These are phyloP conservation scores for Drosophila melanica DNA, from an alignment of 1,140 invertebrate species.

Conservation along the genomic window DNA sequence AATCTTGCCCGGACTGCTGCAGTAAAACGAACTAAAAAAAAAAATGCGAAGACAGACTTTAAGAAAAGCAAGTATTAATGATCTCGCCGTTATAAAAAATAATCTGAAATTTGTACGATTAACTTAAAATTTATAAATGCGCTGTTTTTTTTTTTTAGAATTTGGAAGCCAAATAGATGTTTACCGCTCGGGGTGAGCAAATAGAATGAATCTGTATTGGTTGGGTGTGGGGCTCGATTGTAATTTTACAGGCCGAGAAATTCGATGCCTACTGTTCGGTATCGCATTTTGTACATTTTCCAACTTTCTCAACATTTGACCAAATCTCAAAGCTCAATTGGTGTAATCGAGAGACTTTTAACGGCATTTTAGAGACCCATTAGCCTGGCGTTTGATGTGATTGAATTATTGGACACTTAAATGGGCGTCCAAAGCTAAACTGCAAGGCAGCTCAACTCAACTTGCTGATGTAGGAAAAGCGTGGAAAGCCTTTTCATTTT, in stretches of 20 bases:
- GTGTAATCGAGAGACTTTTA: slow-evolving; percentile 80
- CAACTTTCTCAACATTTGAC: slow-evolving; percentile 39
- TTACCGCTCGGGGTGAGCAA: slow-evolving; percentile 16
- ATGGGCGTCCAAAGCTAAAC: slow-evolving; percentile 62
- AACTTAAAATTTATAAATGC: background rate
- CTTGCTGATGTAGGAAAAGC: slow-evolving; percentile 29
- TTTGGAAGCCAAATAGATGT: slow-evolving; percentile 47
- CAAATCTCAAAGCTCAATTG: slow-evolving; percentile 49
- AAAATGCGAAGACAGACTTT: background rate
- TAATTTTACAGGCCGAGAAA: background rate
- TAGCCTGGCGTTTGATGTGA: slow-evolving; percentile 76
- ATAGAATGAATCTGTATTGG: slow-evolving; percentile 15
- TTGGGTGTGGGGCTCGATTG: background rate
- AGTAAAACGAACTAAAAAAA: background rate
- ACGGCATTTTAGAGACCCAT: slow-evolving; percentile 68
- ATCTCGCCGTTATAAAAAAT: background rate
- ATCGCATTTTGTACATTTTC: slow-evolving; percentile 7
- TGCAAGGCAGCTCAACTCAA: slow-evolving; percentile 36
- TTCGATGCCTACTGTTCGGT: slow-evolving; percentile 40
- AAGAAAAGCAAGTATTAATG: background rate
- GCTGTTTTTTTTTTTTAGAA: slow-evolving; percentile 12
- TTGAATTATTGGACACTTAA: slow-evolving; percentile 83
- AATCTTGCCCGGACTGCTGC: background rate
- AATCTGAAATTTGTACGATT: background rate
- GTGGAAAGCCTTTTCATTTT: slow-evolving; percentile 47